A percentile compares a stretch with the other conserved stretches of the same genome.
phyloP scores from a whole-genome alignment of 2,797 vertebrate genomes.

The Pipistrellus kuhlii region DNA sequence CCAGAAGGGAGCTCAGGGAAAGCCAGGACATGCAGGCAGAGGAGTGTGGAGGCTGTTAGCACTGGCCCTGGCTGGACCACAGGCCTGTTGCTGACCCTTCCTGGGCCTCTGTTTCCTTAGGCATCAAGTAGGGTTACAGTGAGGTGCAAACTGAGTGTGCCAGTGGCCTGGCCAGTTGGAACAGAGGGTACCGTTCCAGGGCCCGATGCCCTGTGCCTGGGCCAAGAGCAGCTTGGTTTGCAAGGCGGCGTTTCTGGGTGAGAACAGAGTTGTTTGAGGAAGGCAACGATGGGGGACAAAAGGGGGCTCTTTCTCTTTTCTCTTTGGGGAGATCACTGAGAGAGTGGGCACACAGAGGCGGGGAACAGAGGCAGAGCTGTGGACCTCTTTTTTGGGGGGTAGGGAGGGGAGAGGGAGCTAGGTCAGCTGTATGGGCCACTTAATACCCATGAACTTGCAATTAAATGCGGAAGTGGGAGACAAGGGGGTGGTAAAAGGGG shows the following conservation, averaged over 20 bases:
- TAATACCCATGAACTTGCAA: slow-evolving; percentile 93
- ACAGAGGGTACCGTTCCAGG: not conserved
- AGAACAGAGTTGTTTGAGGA: slow-evolving; percentile 61
- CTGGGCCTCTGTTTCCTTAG: slow-evolving; percentile 17
- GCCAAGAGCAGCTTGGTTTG: slow-evolving; percentile 60
- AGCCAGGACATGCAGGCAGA: not conserved
- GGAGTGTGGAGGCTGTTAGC: not conserved
- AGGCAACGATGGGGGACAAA: not conserved
- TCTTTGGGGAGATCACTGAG: slow-evolving; percentile 60
- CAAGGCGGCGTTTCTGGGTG: slow-evolving; percentile 55
- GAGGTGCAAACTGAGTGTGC: not conserved
- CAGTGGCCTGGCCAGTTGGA: not conserved
- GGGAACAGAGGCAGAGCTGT: slow-evolving; percentile 85
- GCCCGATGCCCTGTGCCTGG: not conserved
- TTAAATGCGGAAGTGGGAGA: slow-evolving; percentile 93
- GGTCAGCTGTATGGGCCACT: slow-evolving; percentile 90
- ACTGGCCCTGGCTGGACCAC: not conserved
- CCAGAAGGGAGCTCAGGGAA: too few relatives aligned
- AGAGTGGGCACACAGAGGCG: slow-evolving; percentile 56
- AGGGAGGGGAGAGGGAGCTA: slow-evolving; percentile 78
- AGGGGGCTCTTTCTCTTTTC: not conserved
- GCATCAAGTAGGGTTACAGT: not conserved
- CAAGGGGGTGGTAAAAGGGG: slow-evolving; percentile 92
- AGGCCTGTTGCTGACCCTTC: not conserved
- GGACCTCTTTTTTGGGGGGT: slow-evolving; percentile 80